Percentiles rank a stretch among this genome's conserved stretches.
Conservation (phyloP, 2,113 vertebrate genomes). For the Platycercus adscitus region DNA sequence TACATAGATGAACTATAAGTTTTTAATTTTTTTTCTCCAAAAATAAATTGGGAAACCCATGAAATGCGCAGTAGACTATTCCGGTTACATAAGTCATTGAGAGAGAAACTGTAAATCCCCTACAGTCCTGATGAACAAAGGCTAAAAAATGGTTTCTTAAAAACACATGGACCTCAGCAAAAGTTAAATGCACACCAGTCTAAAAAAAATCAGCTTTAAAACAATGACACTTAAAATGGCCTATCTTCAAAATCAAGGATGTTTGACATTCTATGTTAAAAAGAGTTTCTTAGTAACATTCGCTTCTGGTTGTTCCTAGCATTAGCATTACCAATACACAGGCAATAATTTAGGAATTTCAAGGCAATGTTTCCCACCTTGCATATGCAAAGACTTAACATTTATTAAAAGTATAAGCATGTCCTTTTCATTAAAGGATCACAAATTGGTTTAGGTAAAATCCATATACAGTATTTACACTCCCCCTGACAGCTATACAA, state of each 20-base stretch:
- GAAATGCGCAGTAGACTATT: neutral
- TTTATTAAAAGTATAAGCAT: constrained; percentile 32
- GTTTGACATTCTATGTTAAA: neutral
- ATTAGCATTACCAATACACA: constrained; percentile 43
- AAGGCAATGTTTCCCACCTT: constrained; percentile 64
- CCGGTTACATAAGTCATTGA: neutral
- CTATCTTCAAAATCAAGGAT: constrained; percentile 4
- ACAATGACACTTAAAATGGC: constrained; percentile 4
- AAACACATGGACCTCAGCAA: constrained; percentile 5
- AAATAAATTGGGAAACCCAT: constrained; percentile 6
- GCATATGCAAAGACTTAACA: constrained; percentile 48
- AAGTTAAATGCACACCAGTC: neutral
- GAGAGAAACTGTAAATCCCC: constrained; percentile 35
- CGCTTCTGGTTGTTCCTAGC: constrained; percentile 28
- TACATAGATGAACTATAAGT: neutral
- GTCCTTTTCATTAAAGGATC: constrained; percentile 31
- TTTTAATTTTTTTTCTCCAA: neutral
- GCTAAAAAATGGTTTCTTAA: constrained; percentile 28
- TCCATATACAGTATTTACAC: constrained; percentile 64
- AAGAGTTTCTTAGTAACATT: constrained; percentile 57
- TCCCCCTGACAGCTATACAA: neutral
- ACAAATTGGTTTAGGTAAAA: constrained; percentile 28
- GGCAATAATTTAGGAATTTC: constrained; percentile 49
- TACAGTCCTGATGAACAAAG: neutral
- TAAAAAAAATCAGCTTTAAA: constrained; percentile 29